Evolutionary conservation across 2,888 invertebrate genomes (phyloP).

Genomic region (Cerastis leucographa): DNA sequence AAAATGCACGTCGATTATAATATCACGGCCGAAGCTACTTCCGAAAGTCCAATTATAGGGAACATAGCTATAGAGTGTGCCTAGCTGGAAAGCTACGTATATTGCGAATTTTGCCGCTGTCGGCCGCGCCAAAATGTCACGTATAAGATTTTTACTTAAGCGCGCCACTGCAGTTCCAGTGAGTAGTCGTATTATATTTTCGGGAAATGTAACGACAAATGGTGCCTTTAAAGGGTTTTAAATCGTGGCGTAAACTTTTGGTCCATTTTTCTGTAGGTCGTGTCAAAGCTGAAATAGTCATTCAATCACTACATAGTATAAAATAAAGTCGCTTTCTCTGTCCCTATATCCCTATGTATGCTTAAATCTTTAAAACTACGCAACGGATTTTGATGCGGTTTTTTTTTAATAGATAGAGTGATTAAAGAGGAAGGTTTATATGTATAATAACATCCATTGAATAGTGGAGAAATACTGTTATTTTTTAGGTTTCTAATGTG

Average conservation of each 20-base stretch:
- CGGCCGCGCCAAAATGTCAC: not conserved
- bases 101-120: not conserved
- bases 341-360: too few species aligned
- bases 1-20: conserved; percentile 24
- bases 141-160: conserved; percentile 1
- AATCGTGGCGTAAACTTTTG: not conserved
- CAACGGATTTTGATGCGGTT: too few species aligned
- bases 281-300: not conserved
- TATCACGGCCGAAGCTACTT: conserved; percentile 8
- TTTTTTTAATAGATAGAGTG: too few species aligned
- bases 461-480: too few species aligned
- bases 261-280: not conserved
- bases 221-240: not conserved
- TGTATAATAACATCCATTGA: too few species aligned
- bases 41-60: conserved; percentile 14
- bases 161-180: not conserved
- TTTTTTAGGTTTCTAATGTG: too few species aligned
- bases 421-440: too few species aligned
- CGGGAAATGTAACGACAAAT: not conserved
- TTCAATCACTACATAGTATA: too few species aligned
- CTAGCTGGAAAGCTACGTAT: not conserved
- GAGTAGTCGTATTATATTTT: not conserved
- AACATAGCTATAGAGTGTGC: not conserved
- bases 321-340: too few species aligned
- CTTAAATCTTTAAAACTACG: too few species aligned